Conservation (phyloP, 2,797 vertebrate species). For the Anabacerthia variegaticeps region DNA sequence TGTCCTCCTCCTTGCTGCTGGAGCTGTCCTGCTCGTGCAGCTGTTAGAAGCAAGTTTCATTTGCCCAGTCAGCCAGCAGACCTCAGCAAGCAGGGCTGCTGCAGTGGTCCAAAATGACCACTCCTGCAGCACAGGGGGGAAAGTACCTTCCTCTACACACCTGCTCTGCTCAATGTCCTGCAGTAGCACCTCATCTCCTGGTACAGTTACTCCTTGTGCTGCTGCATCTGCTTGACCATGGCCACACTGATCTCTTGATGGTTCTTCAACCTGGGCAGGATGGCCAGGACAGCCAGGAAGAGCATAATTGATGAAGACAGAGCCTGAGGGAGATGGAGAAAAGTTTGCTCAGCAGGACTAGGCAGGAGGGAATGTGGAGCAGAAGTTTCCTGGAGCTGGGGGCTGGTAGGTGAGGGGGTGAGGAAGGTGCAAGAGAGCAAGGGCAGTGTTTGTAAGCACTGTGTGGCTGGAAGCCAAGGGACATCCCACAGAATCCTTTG, state of each 20-base stretch:
- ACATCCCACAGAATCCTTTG: background rate
- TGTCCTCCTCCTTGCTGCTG: background rate
- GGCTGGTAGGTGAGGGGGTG: accelerated
- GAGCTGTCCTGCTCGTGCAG: background rate
- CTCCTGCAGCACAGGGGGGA: background rate
- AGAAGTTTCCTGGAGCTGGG: background rate
- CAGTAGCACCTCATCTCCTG: background rate
- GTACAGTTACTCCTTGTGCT: accelerated
- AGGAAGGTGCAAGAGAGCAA: background rate
- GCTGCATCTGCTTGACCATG: background rate
- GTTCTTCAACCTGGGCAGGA: accelerated
- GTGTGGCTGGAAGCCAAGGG: background rate
- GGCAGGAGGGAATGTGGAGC: background rate
- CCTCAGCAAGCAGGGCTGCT: background rate
- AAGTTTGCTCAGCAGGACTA: background rate
- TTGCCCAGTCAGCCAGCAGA: background rate
- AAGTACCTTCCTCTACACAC: background rate
- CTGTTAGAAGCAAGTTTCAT: background rate
- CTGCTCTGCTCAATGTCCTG: background rate
- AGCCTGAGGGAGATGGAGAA: background rate
- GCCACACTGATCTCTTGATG: accelerated
- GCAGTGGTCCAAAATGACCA: background rate
- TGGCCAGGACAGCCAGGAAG: background rate
- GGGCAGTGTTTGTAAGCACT: background rate
- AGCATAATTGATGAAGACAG: background rate